Base-by-base conservation (phyloP, 1,140 invertebrate species). In the Archivesica marissinica region DNA sequence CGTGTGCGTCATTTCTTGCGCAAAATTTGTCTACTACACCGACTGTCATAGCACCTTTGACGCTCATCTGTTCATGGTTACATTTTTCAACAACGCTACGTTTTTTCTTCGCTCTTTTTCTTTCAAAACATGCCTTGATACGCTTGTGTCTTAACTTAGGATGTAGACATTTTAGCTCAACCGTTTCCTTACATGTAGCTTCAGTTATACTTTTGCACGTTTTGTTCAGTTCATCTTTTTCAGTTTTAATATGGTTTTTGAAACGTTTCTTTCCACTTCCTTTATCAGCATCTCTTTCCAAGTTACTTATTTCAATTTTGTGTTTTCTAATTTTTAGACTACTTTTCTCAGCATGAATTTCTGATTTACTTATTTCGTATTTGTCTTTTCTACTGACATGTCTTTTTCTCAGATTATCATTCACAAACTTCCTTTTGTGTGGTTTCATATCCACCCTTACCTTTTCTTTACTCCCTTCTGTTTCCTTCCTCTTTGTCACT, bases 131-230 rank as follows among this genome's bases (percentile, higher is more conserved):
- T 2, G 0, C 3, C 30, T 35, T 35, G 30, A 35, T 17, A 15
- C 2, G 9, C 23, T 64, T 64, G n/a, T 64, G 59, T 64, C 59
- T 64, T 33, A 64, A 35, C n/a, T 64, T 64, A 11, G 59, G 59
- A 64, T 64, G 59, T 17, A 64, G 38, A 35, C 30, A 35, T 64
- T 64, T 64, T 7, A 64, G 13, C 1, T 64, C 13, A 1, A 64
- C 59, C 15, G 28, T 7, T 28, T n/a, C 15, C 15, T 64, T 33
- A 2, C 20, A 2, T 64, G 11, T 20, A 25, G 33, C 38, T 35
- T 20, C 59, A 6, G 54, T 7, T 59, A 7, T 25, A 35, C n/a
- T n/a, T n/a, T n/a, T n/a, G n/a, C n/a, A n/a, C n/a, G n/a, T n/a
- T n/a, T n/a, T n/a, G n/a, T n/a, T n/a, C n/a, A n/a, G n/a, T n/a